A percentile compares a stretch with the other conserved stretches of the same genome.
phyloP scores from a whole-genome alignment of 2,797 vertebrate genomes.

The Austrolebias charrua region DNA sequence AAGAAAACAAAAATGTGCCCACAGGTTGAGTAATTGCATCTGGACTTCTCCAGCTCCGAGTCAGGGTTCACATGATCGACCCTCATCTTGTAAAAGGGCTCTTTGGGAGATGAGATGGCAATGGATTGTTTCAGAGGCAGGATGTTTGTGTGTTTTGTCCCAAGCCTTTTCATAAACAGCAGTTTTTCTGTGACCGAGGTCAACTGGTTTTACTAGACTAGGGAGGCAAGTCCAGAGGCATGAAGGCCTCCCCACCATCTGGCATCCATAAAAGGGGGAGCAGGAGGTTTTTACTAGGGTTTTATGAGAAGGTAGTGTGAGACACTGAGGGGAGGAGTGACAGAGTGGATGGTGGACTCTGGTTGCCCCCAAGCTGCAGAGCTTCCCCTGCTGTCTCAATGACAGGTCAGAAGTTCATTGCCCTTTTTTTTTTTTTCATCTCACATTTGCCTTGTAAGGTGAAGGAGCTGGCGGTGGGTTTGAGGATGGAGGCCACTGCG shows the following conservation, averaged over 20 bases:
- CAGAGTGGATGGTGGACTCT: slow-evolving; percentile 78
- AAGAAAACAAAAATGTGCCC: slow-evolving; percentile 58
- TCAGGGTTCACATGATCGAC: slow-evolving; percentile 34
- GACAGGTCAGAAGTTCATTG: slow-evolving; percentile 85
- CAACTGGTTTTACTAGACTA: slow-evolving; percentile 82
- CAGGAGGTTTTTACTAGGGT: slow-evolving; percentile 75
- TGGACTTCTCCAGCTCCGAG: slow-evolving; percentile 47
- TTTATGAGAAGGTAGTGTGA: slow-evolving; percentile 78
- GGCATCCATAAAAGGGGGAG: slow-evolving; percentile 81
- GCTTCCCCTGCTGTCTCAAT: slow-evolving; percentile 76
- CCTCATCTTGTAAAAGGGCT: slow-evolving; percentile 72
- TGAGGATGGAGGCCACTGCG: slow-evolving; percentile 60
- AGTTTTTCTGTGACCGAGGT: slow-evolving; percentile 78
- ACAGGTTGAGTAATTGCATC: slow-evolving; percentile 68
- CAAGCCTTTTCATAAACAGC: slow-evolving; percentile 78
- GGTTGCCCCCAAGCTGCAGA: slow-evolving; percentile 77
- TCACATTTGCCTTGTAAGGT: slow-evolving; percentile 70
- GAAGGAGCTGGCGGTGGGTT: slow-evolving; percentile 60
- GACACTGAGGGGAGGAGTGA: slow-evolving; percentile 68
- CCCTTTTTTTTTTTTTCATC: slow-evolving; percentile 60
- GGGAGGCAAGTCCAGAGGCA: slow-evolving; percentile 83
- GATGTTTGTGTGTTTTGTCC: slow-evolving; percentile 79
- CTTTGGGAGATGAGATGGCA: slow-evolving; percentile 72
- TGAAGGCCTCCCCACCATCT: slow-evolving; percentile 81
- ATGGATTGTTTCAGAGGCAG: slow-evolving; percentile 70